A percentile compares a stretch with the other conserved stretches of the same genome.
Evolutionary conservation across 2,888 invertebrate genomes (phyloP).

Genomic region (Amphiduros pacificus): DNA sequence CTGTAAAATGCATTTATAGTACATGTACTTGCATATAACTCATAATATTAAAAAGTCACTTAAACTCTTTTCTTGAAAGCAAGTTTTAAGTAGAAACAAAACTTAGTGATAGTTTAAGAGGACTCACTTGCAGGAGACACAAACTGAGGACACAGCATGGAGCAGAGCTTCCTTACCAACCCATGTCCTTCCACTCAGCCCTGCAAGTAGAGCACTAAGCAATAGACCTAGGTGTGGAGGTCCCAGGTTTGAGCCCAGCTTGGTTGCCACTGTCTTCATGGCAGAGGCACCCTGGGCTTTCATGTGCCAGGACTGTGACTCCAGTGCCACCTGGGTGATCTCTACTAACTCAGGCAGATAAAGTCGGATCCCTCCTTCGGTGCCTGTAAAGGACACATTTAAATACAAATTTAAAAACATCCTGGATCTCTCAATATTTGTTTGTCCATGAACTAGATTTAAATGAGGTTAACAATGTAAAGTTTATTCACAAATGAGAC

Average conservation of each 20-base stretch:
- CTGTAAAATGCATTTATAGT: no score
- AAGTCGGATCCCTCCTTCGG: conserved; percentile 78
- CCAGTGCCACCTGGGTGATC: conserved; percentile 72
- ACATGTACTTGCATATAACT: no score
- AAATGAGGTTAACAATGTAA: no score
- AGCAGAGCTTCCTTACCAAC: conserved; percentile 81
- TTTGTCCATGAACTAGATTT: no score
- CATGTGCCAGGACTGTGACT: conserved; percentile 83
- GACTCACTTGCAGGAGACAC: conserved; percentile 71
- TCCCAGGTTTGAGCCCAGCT: conserved; percentile 69
- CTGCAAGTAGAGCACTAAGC: conserved; percentile 70
- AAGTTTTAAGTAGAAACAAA: no score
- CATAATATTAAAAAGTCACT: no score
- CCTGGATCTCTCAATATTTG: no score
- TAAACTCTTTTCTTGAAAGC: no score
- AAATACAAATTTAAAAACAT: no score
- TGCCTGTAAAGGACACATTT: conserved; percentile 38
- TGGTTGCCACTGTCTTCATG: conserved; percentile 77
- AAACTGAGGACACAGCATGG: conserved; percentile 76
- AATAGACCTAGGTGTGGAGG: conserved; percentile 65
- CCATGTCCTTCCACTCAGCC: conserved; percentile 82
- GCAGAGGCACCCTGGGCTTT: conserved; percentile 86
- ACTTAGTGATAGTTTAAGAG: no score
- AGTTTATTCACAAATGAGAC: no score
- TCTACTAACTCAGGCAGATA: conserved; percentile 74